Conservation (phyloP, 2,888 invertebrate genomes). For the Plebejus anna region DNA sequence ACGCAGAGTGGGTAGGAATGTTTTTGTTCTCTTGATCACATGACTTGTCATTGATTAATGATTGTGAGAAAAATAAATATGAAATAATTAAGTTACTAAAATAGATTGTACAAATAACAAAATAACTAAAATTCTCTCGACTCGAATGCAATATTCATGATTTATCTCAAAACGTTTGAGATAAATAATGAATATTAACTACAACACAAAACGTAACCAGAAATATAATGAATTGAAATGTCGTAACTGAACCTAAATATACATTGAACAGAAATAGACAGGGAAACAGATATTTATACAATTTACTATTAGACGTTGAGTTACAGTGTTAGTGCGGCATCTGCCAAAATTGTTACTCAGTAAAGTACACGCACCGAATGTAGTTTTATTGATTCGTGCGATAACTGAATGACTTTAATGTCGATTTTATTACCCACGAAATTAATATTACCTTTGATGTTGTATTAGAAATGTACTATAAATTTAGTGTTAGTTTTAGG, state of each 20-base stretch:
- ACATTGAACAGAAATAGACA: slow-evolving; percentile 4
- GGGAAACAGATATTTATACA: slow-evolving; percentile 13
- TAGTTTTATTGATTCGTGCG: slow-evolving; percentile 13
- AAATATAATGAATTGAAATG: slow-evolving; percentile 4
- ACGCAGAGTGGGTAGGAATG: neutral
- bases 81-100: neutral
- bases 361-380: slow-evolving; percentile 12
- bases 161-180: too few species aligned
- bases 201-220: neutral
- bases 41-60: slow-evolving; percentile 12
- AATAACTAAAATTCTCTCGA: neutral
- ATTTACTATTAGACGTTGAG: slow-evolving; percentile 16
- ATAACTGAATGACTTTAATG: slow-evolving; percentile 14
- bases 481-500: neutral
- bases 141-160: too few species aligned
- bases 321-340: neutral
- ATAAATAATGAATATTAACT: neutral
- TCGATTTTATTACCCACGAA: slow-evolving; percentile 13
- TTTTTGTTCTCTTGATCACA: neutral
- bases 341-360: slow-evolving; percentile 15
- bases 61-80: neutral
- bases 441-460: slow-evolving; percentile 5
- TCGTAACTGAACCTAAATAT: slow-evolving; percentile 14
- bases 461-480: slow-evolving; percentile 2
- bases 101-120: neutral